Evolutionary conservation across 2,797 vertebrate genomes (phyloP), one percentile per base, ranked within the genome.

Genomic region (Tragopan temminckii): DNA sequence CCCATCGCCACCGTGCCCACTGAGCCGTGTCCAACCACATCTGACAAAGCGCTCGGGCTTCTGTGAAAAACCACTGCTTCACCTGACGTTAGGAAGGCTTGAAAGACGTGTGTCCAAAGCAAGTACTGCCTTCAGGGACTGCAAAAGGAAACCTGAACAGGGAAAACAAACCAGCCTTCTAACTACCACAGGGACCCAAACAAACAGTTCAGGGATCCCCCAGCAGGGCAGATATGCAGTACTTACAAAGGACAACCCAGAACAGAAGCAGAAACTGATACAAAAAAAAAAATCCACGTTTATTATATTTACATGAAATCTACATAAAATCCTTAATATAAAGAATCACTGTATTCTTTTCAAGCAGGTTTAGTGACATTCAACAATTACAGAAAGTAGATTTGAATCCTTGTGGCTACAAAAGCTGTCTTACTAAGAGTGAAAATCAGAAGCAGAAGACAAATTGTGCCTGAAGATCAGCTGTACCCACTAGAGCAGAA

Each of bases 331-430:
- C 24, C 38, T 15, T 42, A 69, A 72, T 5, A 63, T 33, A 80
- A 84, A 63, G 36, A 57, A 35, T 23, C 72, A 27, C 36, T 5
- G 2, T 43, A 53, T 46, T 55, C 42, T 85, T 80, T 87, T 69
- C 69, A 85, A 43, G 14, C 55, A 71, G 27, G 14, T 75, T 85
- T 92, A 72, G 58, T 63, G 82, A 81, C 35, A 43, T 45, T 58
- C 9, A 50, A 0, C 25, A 70, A 35, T 66, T 93, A 24, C 24
- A 15, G 24, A 62, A 79, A 43, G 69, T 55, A 71, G 38, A 66
- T 83, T 76, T 87, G 20, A 83, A 31, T 66, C 38, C 35, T 50
- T 62, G n/a, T 46, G 63, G 18, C 55, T 83, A 50, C 33, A 59
- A 78, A 85, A 72, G 19, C 55, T 78, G 35, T 31, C 23, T 72